Evolutionary conservation across 2,797 vertebrate species (phyloP).

Genomic region (Novumbra hubbsi): DNA sequence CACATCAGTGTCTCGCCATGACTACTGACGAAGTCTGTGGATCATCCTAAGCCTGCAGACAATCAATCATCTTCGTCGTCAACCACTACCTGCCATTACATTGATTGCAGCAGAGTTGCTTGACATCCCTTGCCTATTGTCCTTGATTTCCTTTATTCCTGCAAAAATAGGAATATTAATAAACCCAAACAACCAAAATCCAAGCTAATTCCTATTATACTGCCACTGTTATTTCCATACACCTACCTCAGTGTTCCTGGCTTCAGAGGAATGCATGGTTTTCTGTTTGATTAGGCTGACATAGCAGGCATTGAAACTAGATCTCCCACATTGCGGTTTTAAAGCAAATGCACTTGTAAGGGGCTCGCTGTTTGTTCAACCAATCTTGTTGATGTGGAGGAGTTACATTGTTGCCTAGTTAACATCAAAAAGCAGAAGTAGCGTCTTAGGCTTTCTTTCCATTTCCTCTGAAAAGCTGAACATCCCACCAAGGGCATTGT

Average conservation of each 20-base stretch:
- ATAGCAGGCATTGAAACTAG: no score
- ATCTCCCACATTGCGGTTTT: no score
- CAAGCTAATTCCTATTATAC: not conserved
- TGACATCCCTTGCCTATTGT: constrained; percentile 14
- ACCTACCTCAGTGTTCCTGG: not conserved
- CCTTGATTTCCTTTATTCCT: not conserved
- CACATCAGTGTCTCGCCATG: constrained; percentile 1
- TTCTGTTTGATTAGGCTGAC: not conserved
- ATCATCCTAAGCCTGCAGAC: constrained; percentile 1
- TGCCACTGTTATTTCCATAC: constrained; percentile 1
- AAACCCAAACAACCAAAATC: not conserved
- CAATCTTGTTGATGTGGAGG: no score
- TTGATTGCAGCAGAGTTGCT: not conserved
- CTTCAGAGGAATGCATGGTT: not conserved
- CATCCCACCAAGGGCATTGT: no score
- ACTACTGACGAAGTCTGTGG: not conserved
- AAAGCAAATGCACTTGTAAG: no score
- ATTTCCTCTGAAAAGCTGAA: no score
- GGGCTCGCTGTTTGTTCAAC: no score
- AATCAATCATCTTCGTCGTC: not conserved
- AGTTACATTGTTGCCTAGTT: no score
- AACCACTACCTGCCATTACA: constrained; percentile 9
- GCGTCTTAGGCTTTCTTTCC: no score
- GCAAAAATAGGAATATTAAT: not conserved
- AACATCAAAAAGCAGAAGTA: no score